These are phyloP conservation scores for Gnathonemus echidnorhynchus DNA, from an alignment of 2,113 vertebrate species.

Conservation along the genomic window DNA sequence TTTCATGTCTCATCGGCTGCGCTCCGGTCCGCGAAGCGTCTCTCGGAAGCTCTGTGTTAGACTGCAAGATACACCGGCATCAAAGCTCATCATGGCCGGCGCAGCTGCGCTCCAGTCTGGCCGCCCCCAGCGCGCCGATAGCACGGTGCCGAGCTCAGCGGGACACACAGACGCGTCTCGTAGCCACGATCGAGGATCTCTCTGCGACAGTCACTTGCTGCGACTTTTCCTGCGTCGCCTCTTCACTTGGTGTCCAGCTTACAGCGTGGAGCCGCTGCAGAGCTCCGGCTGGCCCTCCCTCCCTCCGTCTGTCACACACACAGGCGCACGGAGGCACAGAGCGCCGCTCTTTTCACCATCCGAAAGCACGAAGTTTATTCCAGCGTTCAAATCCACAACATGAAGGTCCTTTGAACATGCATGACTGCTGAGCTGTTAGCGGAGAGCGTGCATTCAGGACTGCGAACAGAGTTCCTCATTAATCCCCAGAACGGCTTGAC, in stretches of 20 bases:
- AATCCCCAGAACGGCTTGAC: not conserved
- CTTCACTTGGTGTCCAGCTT: not conserved
- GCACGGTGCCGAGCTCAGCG: not conserved
- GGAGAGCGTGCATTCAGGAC: not conserved
- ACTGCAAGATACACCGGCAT: not conserved
- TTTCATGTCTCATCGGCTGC: not conserved
- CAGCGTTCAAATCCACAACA: not conserved
- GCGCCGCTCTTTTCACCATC: not conserved
- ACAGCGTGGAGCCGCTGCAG: not conserved
- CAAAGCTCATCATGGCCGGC: not conserved
- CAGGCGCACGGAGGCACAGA: not conserved
- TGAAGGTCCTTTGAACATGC: not conserved
- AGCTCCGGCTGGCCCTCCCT: not conserved
- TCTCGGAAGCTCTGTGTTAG: not conserved
- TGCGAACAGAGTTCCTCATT: not conserved
- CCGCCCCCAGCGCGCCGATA: not conserved
- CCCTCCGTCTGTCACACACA: not conserved
- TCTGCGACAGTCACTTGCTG: not conserved
- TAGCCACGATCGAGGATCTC: not conserved
- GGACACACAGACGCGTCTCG: not conserved
- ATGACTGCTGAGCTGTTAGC: not conserved
- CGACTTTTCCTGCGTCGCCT: not conserved
- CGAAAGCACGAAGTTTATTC: not conserved
- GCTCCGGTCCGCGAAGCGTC: not conserved
- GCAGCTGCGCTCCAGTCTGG: not conserved